Base-by-base conservation (phyloP, 2,888 invertebrate genomes). In the Cephus pulcher region DNA sequence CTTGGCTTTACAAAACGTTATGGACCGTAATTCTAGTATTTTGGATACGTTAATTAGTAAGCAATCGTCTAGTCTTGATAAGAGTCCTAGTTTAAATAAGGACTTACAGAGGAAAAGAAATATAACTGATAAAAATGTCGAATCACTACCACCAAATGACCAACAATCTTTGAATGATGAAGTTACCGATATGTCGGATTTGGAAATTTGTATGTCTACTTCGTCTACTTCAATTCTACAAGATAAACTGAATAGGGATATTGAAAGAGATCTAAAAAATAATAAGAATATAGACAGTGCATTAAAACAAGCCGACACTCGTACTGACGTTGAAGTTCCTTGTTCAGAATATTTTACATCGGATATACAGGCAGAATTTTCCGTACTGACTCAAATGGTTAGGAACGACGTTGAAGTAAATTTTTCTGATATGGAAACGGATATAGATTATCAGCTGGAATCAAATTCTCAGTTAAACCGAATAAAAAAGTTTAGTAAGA, bases 1-100 rank as follows among this genome's bases (percentile, higher is more conserved):
- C 4, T 74, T 79, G 30, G 69, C 82, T 76, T 78, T 88, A 68
- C 78, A 15, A 23, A 56, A 56, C 23, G 56, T 56, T 23, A 56
- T 56, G 23, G 23, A 56, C 6, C 56, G 23, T 56, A 56, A 56
- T 56, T 56, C 23, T 1, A 56, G 23, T 56, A 56, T 9, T 23
- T 56, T 23, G 23, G 23, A 56, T 56, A 15, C 9, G 23, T 23
- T 15, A 56, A 23, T 56, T 23, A 56, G 23, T 56, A 56, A 56
- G 56, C 56, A 23, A 23, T 56, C 56, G 1, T 56, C 56, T 15
- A 23, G 56, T 23, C 6, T 23, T 9, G 9, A 56, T 56, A 23
- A 56, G 9, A 56, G 56, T 56, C 23, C 23, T 56, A 9, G 6
- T 23, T 56, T 56, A 56, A 56, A 9, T 23, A 9, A 56, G 23